Evolutionary conservation across 2,113 vertebrate species (phyloP).

Genomic region (Platycercus adscitus): DNA sequence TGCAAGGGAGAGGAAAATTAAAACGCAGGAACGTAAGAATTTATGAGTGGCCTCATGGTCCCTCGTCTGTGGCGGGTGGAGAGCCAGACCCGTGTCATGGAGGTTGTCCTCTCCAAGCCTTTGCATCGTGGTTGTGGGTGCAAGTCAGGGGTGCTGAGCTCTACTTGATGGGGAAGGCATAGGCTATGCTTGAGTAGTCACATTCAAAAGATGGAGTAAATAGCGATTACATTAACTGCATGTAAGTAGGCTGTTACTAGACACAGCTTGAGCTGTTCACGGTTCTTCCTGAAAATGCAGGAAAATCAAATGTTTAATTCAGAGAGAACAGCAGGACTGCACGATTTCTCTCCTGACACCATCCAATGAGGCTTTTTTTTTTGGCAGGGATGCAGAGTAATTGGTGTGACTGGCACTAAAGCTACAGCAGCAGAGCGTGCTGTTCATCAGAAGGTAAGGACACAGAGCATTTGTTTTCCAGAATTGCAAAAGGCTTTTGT

Average conservation of each 20-base stretch:
- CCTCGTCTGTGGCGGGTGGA: not conserved
- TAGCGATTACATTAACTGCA: not conserved
- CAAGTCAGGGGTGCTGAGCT: not conserved
- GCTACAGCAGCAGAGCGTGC: not conserved
- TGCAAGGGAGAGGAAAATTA: not conserved
- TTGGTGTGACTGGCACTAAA: not conserved
- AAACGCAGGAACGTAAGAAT: not conserved
- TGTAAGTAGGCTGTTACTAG: not conserved
- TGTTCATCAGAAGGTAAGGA: conserved; percentile 40
- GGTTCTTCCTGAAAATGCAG: not conserved
- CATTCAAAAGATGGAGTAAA: not conserved
- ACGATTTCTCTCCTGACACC: not conserved
- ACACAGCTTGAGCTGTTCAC: not conserved
- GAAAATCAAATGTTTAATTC: not conserved
- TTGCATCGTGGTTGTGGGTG: not conserved
- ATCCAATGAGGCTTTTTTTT: accelerated
- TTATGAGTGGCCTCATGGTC: not conserved
- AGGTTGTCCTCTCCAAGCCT: not conserved
- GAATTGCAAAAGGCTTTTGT: not conserved
- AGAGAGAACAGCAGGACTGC: not conserved
- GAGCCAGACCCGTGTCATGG: not conserved
- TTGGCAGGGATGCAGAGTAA: conserved; percentile 44
- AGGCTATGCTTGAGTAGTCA: not conserved
- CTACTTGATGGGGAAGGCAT: not conserved
- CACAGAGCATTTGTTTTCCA: not conserved